Conservation (phyloP, 2,888 invertebrate species). For the Eupsilia transversa region DNA sequence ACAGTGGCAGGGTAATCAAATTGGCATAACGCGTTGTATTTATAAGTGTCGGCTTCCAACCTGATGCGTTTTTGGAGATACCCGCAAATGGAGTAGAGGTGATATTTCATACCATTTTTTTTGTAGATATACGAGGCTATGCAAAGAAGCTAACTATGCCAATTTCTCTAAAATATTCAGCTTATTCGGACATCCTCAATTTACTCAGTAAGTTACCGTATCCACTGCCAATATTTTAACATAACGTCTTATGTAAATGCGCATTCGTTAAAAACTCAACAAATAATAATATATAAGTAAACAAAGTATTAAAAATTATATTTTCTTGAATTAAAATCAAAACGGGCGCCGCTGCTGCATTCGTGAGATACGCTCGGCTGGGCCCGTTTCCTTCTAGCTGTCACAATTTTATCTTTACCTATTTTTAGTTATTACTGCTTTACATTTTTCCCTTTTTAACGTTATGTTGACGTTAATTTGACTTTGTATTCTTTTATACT, state of each 20-base stretch:
- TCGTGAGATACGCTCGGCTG: constrained; percentile 81
- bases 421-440: constrained; percentile 80
- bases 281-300: constrained; percentile 61
- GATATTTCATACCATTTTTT: background rate
- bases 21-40: background rate
- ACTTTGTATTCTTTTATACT: constrained; percentile 62
- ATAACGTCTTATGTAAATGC: constrained; percentile 21
- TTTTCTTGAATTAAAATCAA: constrained; percentile 81
- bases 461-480: constrained; percentile 75
- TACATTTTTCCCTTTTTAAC: constrained; percentile 73
- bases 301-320: constrained; percentile 71
- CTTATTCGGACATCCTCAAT: background rate
- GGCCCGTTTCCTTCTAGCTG: constrained; percentile 81
- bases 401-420: constrained; percentile 83
- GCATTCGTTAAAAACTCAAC: constrained; percentile 42
- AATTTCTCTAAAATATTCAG: background rate
- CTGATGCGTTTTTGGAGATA: background rate
- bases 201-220: background rate
- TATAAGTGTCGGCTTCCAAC: background rate
- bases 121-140: background rate
- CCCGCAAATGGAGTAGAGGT: background rate
- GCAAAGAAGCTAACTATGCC: background rate
- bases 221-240: constrained; percentile 20
- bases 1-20: background rate
- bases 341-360: constrained; percentile 77